These are phyloP conservation scores for Brachionus sp. DNA, from an alignment of 1,140 invertebrate species.

Conservation along the genomic window DNA sequence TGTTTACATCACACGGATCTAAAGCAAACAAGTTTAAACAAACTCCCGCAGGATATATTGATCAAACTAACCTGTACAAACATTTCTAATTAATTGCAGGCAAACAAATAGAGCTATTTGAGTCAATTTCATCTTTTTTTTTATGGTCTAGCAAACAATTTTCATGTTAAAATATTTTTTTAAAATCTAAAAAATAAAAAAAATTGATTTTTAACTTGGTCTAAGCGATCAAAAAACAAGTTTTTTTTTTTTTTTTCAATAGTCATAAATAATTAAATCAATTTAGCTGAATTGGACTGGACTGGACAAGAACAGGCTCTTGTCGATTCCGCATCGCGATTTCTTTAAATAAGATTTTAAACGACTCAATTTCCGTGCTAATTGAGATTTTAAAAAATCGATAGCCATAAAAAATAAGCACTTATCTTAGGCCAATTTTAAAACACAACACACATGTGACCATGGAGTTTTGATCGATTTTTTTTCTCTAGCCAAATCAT, in stretches of 20 bases:
- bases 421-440: constrained; percentile 5
- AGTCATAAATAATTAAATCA: constrained; percentile 15
- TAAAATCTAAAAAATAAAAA: not conserved
- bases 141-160: constrained; percentile 8
- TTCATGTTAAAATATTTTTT: not conserved
- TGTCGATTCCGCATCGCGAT: not conserved
- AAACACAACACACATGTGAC: constrained; percentile 15
- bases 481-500: not conserved
- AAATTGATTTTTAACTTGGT: constrained; percentile 4
- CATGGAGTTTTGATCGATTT: constrained; percentile 32
- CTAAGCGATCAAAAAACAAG: not conserved
- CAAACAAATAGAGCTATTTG: not conserved
- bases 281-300: not conserved
- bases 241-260: not conserved
- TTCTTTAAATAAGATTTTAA: constrained; percentile 6
- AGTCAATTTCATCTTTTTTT: not conserved
- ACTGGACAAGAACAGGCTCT: not conserved
- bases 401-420: constrained; percentile 1
- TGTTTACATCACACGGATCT: constrained; percentile 43
- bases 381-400: constrained; percentile 27
- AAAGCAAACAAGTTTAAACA: not conserved
- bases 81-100: not conserved
- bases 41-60: not conserved
- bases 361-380: not conserved
- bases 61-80: not conserved